These are phyloP conservation scores for Ptilorrhoa leucosticta DNA, from an alignment of 2,113 vertebrate species.

Conservation along the genomic window DNA sequence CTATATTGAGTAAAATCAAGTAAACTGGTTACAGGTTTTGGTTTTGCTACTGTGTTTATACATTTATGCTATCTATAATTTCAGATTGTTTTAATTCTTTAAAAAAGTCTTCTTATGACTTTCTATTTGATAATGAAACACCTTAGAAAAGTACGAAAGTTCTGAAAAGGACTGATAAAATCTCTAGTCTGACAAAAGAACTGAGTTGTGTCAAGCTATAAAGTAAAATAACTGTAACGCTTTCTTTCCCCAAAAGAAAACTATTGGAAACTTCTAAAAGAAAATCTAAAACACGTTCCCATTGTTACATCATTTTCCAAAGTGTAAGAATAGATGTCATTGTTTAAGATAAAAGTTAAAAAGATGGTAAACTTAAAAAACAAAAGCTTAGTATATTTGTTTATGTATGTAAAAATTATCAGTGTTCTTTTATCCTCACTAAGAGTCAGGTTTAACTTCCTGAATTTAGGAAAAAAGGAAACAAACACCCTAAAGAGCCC, in stretches of 20 bases:
- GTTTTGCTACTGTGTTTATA: fast-evolving
- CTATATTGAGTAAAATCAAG: neutral
- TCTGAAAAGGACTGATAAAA: neutral
- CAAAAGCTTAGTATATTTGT: fast-evolving
- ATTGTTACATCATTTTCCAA: neutral
- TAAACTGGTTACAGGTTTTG: neutral
- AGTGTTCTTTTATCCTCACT: neutral
- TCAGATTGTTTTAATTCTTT: neutral
- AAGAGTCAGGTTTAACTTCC: too few relatives aligned
- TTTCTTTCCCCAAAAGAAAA: fast-evolving
- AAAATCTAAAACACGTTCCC: neutral
- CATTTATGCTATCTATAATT: neutral
- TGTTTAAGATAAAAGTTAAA: neutral
- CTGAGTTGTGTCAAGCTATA: neutral
- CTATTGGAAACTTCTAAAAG: neutral
- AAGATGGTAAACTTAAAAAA: neutral
- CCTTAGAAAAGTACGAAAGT: neutral
- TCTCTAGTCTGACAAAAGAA: neutral
- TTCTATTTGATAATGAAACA: neutral
- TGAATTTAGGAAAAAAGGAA: neutral
- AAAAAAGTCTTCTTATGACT: neutral
- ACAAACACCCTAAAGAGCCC: fast-evolving
- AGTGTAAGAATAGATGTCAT: neutral
- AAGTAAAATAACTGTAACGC: neutral
- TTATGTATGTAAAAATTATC: neutral